Percentiles rank a stretch among this genome's conserved stretches.
Conservation (phyloP, 2,797 vertebrate species). For the Pseudochirops corinnae region DNA sequence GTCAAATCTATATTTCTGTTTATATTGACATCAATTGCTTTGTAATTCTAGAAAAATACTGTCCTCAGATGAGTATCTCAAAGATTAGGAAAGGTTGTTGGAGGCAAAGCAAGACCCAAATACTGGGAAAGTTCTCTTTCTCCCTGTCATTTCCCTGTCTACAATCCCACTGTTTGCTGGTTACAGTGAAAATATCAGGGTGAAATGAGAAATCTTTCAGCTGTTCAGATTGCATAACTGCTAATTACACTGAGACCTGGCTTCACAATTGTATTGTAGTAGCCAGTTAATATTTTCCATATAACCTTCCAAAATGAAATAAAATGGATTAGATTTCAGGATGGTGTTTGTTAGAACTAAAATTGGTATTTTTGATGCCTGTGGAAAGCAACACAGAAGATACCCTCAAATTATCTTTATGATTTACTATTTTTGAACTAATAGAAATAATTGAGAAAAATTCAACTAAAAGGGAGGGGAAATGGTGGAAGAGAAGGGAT, state of each 20-base stretch:
- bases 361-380: background rate
- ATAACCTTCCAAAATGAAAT: background rate
- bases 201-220: background rate
- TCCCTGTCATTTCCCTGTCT: background rate
- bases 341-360: background rate
- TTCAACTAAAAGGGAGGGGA: background rate
- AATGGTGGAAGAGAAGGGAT: background rate
- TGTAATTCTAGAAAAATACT: background rate
- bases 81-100: constrained; percentile 44
- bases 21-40: background rate
- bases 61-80: constrained; percentile 35
- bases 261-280: background rate
- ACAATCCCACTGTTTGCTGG: background rate
- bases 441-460: background rate
- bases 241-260: background rate
- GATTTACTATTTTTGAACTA: background rate
- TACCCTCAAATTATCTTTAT: background rate
- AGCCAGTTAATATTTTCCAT: background rate
- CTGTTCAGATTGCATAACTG: background rate
- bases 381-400: background rate
- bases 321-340: background rate
- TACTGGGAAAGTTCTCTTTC: constrained; percentile 4
- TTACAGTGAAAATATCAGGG: constrained; percentile 2
- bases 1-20: background rate
- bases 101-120: background rate